Percentiles rank a stretch among this genome's conserved stretches.
These are phyloP conservation scores for Orthonevra nobilis DNA, from an alignment of 2,888 invertebrate genomes.

Conservation along the genomic window DNA sequence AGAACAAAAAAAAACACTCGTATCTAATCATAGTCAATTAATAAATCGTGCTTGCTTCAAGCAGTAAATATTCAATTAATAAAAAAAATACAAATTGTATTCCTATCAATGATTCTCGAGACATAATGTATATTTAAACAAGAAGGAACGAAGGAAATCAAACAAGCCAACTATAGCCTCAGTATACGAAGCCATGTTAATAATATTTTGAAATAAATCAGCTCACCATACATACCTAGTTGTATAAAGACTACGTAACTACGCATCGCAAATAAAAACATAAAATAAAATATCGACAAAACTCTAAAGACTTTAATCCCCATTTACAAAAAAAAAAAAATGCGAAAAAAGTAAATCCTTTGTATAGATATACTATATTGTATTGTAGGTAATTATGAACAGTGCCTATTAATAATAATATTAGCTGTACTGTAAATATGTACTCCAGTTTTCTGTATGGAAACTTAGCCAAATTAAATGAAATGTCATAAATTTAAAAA, in stretches of 20 bases:
- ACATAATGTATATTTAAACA: neutral
- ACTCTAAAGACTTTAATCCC: conserved; percentile 10
- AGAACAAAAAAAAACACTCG: conserved; percentile 5
- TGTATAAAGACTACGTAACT: conserved; percentile 4
- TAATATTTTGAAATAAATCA: conserved; percentile 18
- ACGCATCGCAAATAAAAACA: conserved; percentile 17
- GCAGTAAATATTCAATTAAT: conserved; percentile 4
- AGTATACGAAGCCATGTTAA: conserved; percentile 54
- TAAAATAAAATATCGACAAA: conserved; percentile 6
- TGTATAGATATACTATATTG: conserved; percentile 19
- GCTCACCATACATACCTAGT: conserved; percentile 34
- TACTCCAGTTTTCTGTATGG: conserved; percentile 42
- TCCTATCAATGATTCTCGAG: conserved; percentile 10
- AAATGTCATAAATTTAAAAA: neutral
- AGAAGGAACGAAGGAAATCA: neutral
- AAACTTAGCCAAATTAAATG: conserved; percentile 7
- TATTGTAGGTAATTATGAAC: conserved; percentile 65
- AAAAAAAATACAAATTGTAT: neutral
- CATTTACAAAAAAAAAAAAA: neutral
- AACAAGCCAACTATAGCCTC: conserved; percentile 52
- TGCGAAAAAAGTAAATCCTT: conserved; percentile 18
- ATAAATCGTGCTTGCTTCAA: conserved; percentile 29
- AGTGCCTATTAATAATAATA: conserved; percentile 62
- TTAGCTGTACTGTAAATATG: conserved; percentile 31
- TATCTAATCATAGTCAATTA: conserved; percentile 57